Evolutionary conservation across 2,113 vertebrate genomes (phyloP), one percentile per base, ranked within the genome.

Genomic region (Bubo scandiacus): DNA sequence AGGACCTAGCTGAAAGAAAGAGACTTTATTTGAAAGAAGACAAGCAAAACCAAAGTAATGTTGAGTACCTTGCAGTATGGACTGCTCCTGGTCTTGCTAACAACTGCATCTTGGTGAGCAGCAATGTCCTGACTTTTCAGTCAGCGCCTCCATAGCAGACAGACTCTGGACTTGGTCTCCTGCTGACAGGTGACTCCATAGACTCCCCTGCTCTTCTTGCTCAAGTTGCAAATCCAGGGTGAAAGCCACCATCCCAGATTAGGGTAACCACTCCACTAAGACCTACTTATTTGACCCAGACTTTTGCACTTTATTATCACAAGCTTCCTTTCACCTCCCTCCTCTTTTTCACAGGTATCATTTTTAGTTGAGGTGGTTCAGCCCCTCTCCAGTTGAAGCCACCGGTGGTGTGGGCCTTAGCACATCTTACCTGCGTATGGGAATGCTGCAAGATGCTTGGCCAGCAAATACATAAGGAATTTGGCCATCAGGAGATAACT

Each of bases 331-430:
- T 19, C 32, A 12, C 30, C 26, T 80, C 62, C 21, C 51, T 75
- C n/a, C 6, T 17, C 36, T 62, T 47, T 77, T 25, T 32, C 52
- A 62, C 38, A 34, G 19, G 21, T 30, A 29, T 5, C 30, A 38
- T 52, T 61, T 12, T 2, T 2, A 54, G 65, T 38, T 87, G 67
- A 49, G 42, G 10, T 9, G 2, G 1, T 40, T 94, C 65, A 59
- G 20, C 15, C 49, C 32, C 54, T 81, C 58, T 34, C 58, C 3
- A 4, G 15, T 6, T 40, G 32, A n/a, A 73, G 70, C 21, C 71
- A 66, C 66, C 0, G 0, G 10, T 38, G n/a, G 6, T 62, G 25
- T 57, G 49, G 43, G 8, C 55, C 25, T 45, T 19, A 8, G 32
- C 17, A 79, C 11, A 55, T 11, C 43, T 38, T 25, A 49, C n/a